These are phyloP conservation scores for Perithous albicinctus DNA, from an alignment of 2,888 invertebrate species.

Conservation along the genomic window DNA sequence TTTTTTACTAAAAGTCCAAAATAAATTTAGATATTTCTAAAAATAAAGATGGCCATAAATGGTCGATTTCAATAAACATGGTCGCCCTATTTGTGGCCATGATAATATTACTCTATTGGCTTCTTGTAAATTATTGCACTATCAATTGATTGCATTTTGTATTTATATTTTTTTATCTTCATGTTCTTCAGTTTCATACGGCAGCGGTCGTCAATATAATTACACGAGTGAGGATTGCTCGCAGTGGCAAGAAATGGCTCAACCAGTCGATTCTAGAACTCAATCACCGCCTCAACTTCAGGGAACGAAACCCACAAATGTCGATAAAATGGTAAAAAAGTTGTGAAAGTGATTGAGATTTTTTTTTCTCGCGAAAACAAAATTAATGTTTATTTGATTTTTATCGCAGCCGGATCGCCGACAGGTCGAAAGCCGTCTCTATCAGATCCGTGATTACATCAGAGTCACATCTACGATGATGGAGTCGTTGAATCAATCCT, in stretches of 20 bases:
- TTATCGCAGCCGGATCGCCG: constrained; percentile 87
- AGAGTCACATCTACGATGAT: constrained; percentile 90
- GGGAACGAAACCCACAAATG: constrained; percentile 78
- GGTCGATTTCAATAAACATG: no score
- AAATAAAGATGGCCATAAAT: no score
- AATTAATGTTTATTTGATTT: constrained; percentile 5
- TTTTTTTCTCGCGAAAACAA: not conserved
- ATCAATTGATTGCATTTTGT: constrained; percentile 10
- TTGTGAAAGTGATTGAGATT: not conserved
- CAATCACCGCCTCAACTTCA: constrained; percentile 77
- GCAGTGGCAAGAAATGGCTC: constrained; percentile 81
- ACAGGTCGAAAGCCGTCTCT: constrained; percentile 89
- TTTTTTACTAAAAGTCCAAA: no score
- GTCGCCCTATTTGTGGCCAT: no score
- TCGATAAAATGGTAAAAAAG: constrained; percentile 78
- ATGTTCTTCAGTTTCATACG: constrained; percentile 68
- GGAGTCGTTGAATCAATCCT: constrained; percentile 89
- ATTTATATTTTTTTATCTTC: not conserved
- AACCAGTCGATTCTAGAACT: constrained; percentile 77
- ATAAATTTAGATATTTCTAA: no score
- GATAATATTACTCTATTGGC: no score
- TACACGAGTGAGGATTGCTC: constrained; percentile 74
- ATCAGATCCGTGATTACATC: constrained; percentile 91
- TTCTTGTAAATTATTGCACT: no score
- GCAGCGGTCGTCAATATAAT: constrained; percentile 71